phyloP scores from a whole-genome alignment of 2,888 invertebrate species.

The Micropterix aruncella region DNA sequence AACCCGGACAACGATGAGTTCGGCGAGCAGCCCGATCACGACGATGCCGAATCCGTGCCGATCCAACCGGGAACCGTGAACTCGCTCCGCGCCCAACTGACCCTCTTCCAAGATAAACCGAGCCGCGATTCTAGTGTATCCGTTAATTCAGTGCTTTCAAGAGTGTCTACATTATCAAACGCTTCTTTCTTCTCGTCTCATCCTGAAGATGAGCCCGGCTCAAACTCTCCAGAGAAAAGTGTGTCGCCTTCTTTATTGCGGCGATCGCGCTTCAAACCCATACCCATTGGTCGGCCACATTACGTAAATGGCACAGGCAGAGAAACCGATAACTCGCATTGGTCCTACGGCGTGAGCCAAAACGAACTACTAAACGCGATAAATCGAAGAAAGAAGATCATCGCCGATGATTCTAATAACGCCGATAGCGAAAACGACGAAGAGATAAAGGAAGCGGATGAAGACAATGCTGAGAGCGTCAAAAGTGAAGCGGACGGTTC shows the following conservation, averaged over 20 bases:
- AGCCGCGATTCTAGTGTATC: conserved; percentile 31
- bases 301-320: not conserved
- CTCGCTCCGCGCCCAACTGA: conserved; percentile 28
- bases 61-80: conserved; percentile 30
- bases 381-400: conserved; percentile 19
- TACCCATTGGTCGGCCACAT: not conserved
- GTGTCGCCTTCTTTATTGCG: not conserved
- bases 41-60: conserved; percentile 17
- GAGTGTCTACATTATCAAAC: conserved; percentile 18
- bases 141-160: conserved; percentile 35
- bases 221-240: not conserved
- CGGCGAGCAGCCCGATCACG: not conserved
- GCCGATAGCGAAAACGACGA: not conserved
- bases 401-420: not conserved
- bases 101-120: conserved; percentile 21
- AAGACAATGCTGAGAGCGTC: conserved; percentile 4
- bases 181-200: not conserved
- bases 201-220: not conserved
- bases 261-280: not conserved
- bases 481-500: conserved; percentile 3
- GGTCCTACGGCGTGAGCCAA: conserved; percentile 36
- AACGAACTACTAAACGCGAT: conserved; percentile 31
- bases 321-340: conserved; percentile 15
- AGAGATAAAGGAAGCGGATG: conserved; percentile 1
- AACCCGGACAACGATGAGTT: not conserved